Base-by-base conservation (phyloP, 1,140 invertebrate species). In the Rhopalosiphum padi region DNA sequence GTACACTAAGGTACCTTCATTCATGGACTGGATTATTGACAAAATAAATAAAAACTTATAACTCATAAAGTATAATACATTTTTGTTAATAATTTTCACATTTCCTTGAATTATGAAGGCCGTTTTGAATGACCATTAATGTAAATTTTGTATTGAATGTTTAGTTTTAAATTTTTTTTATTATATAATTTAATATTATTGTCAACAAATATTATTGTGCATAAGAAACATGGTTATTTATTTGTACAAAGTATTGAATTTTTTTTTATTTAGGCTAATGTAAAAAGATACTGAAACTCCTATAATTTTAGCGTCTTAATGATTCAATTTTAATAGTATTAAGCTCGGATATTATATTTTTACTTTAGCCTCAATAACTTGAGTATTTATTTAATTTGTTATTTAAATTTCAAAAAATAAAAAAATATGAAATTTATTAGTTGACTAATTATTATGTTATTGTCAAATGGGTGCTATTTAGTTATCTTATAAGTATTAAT, bases 1-100 rank as follows among this genome's bases (percentile, higher is more conserved):
- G 0, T 98, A 98, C 95, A 97, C 97, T 0, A 96, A 97, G 87
- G 96, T 98, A 15, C 97, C 97, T 11, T 96, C 96, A 94, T 98
- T 97, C 95, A 95, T 97, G 3, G 95, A 97, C 94, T 98, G 97
- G 97, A 98, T 98, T 93, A 95, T 95, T 94, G 96, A 97, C 94
- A 97, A 97, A 51, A 8, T 55, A 55, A 35, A 60, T 8, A 6
- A 37, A 22, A 55, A 55, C 25, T 11, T 25, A 68, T 30, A 30
- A 68, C 9, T 68, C 8, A 68, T 4, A 77, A n/a, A 77, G 11
- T 77, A 2, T 77, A 2, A 77, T 6, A n/a, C 5, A 0, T 77
- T 77, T 18, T 5, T 77, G n/a, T 15, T 3, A 41, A 77, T 77
- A 77, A 18, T 77, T 18, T n/a, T 77, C 15, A 77, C n/a, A 77